phyloP scores from a whole-genome alignment of 1,140 invertebrate genomes.

The Harlomillsia oculata region DNA sequence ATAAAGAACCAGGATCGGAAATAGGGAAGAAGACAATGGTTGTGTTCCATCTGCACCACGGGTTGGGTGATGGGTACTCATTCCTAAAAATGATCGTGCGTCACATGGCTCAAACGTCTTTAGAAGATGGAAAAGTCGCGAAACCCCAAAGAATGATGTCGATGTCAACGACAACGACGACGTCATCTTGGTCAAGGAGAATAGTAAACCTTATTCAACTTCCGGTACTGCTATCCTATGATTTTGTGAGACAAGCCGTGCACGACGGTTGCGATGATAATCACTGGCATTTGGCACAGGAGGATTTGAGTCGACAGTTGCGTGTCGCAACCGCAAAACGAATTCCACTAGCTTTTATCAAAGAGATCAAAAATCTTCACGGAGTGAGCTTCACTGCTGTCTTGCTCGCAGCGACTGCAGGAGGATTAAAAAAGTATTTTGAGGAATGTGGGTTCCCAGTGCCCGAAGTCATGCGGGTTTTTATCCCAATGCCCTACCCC shows the following conservation, averaged over 20 bases:
- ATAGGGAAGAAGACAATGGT: not conserved
- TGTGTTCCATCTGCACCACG: conserved; percentile 4
- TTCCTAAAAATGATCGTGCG: conserved; percentile 1
- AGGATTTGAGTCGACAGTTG: not conserved
- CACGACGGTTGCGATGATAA: not conserved
- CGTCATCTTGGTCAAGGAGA: too few species aligned
- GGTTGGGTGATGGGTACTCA: not conserved
- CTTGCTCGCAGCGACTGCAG: conserved; percentile 2
- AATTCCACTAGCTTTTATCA: conserved; percentile 4
- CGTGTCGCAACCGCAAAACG: not conserved
- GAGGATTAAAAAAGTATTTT: conserved; percentile 17
- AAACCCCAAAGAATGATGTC: not conserved
- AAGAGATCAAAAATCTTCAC: conserved; percentile 14
- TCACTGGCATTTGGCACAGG: not conserved
- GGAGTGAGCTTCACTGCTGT: conserved; percentile 15
- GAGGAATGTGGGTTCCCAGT: not conserved
- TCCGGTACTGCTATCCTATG: not conserved
- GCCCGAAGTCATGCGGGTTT: not conserved
- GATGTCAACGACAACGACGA: too few species aligned
- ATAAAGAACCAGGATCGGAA: not conserved
- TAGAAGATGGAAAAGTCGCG: not conserved
- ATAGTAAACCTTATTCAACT: not conserved
- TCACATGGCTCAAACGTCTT: not conserved
- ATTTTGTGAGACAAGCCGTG: not conserved
- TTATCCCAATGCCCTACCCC: conserved; percentile 3